Evolutionary conservation across 1,140 invertebrate species (phyloP), one percentile per base, ranked within the genome.

Genomic region (Drosophila leontia): DNA sequence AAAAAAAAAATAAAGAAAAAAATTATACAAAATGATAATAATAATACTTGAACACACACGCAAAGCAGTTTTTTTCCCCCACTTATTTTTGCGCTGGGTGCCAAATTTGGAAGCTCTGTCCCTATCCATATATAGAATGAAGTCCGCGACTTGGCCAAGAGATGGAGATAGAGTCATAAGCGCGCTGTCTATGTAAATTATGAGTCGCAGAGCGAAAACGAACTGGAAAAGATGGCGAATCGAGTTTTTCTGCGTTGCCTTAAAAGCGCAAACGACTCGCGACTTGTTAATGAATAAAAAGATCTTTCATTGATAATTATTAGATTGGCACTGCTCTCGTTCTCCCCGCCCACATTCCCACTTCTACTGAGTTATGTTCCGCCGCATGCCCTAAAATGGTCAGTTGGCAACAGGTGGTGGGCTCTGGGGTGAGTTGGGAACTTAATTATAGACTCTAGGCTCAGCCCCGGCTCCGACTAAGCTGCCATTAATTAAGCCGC

Each of bases 281-380:
- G 60, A 88, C 78, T 75, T 90, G 85, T 88, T 88, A 88, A 90
- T 88, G 85, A 88, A 88, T 84, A 79, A 74, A 84, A 78, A 78
- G 81, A 90, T 90, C 81, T 63, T 90, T 85, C 85, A 88, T 88
- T 88, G 85, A 88, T 87, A 90, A 87, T 87, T 80, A 88, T 81
- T 80, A 81, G 83, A 87, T 87, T 82, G 79, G 71, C 74, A 55
- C 68, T 63, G 71, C 53, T 69, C 62, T 60, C 68, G 55, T 74
- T 74, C 68, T 37, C 29, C 42, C 45, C 68, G 56, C 65, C 62
- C 62, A 70, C 71, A 62, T 75, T 23, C 13, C 39, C 35, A 37
- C 67, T 29, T 51, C 41, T 37, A n/a, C 65, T 11, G 39, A 58
- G 58, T 35, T 45, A 55, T 41, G 32, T 45, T 71, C 58, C 15